These are phyloP conservation scores for Lophius piscatorius DNA, from an alignment of 2,113 vertebrate species.

Conservation along the genomic window DNA sequence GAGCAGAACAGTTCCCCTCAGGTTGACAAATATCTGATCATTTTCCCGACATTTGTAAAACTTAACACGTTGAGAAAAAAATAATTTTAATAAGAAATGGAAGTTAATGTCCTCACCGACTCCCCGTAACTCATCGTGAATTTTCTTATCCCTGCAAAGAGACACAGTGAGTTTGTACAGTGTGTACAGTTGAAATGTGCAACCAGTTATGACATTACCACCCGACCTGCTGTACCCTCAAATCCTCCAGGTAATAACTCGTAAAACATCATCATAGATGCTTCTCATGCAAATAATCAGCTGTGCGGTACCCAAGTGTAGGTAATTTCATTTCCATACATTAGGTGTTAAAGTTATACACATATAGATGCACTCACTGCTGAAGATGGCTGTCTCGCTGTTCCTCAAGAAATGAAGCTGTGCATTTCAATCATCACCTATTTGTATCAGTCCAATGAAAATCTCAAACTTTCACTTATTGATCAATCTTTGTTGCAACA, in stretches of 20 bases:
- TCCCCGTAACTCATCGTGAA: not conserved
- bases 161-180: conserved; percentile 20
- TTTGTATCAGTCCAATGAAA: not conserved
- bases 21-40: too few species aligned
- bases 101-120: not conserved
- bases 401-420: not conserved
- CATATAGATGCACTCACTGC: not conserved
- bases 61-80: too few species aligned
- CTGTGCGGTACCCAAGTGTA: not conserved
- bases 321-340: not conserved
- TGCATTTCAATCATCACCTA: not conserved
- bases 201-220: not conserved
- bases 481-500: not conserved
- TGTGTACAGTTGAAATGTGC: not conserved
- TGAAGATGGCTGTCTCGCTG: not conserved
- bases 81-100: too few species aligned
- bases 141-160: not conserved
- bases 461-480: not conserved
- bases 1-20: too few species aligned
- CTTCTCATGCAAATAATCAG: not conserved
- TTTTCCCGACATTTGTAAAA: too few species aligned
- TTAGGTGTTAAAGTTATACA: conserved; percentile 9
- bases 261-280: not conserved
- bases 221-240: not conserved
- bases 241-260: not conserved